Base-by-base conservation (phyloP, 2,797 vertebrate genomes). In the Pogonophryne albipinna region DNA sequence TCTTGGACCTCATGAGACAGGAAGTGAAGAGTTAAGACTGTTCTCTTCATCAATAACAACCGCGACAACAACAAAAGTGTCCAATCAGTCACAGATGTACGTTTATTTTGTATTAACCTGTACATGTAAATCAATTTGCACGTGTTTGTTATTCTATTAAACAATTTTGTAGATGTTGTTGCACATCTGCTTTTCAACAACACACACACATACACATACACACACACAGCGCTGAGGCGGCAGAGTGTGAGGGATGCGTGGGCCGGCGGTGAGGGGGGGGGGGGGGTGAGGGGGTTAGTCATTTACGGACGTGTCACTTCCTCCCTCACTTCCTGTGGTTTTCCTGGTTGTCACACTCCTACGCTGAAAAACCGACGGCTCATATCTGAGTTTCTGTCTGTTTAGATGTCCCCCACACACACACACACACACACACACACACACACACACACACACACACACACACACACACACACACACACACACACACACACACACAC, bases 311-410 rank as follows among this genome's bases (percentile, higher is more conserved):
- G 12, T 84, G 82, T 85, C 74, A 88, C 87, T 92, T 92, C 92
- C 91, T 87, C 78, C 72, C 57, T 80, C 69, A 89, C 84, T 92
- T 93, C 88, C 90, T 92, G 88, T 92, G 91, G 87, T 82, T 91
- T 89, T 87, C 77, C 82, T 90, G 83, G 68, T 85, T 89, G 86
- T 85, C 79, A 77, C 55, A 88, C 78, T 71, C 85, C 71, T 56
- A 83, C 75, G 15, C 60, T 51, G 59, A 85, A 62, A 80, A 88
- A 84, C 71, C 23, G 71, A 69, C 41, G 1, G 34, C 57, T 83
- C 58, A 65, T 64, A 76, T 83, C 60, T 81, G 62, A 79, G 14
- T 64, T 73, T 84, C 61, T 80, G 66, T 79, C 72, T 77, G 67
- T 66, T 57, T 63, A 51, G 53, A 57, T 66, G 50, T 61, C 65